Evolutionary conservation across 1,140 invertebrate genomes (phyloP), one percentile per base, ranked within the genome.

Genomic region (Branchinecta lindahli): DNA sequence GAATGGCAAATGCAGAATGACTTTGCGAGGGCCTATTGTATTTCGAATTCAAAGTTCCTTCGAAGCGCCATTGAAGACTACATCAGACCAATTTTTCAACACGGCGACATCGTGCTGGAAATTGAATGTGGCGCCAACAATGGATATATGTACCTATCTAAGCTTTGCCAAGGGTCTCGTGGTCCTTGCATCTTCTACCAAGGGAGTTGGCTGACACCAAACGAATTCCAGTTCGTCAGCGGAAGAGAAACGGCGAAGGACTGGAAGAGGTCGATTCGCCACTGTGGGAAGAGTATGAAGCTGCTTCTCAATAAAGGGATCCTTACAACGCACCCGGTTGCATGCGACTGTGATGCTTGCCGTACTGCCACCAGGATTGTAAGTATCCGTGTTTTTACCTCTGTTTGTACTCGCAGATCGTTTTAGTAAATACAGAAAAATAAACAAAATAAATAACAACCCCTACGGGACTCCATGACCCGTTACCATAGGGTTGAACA

Each of bases 161-260:
- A 77, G 72, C 74, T 82, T 45, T 79, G 79, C 70, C 79, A 80
- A 72, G 80, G 80, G 10, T 80, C 78, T 65, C 80, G 80, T 73
- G 80, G 79, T 44, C 76, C 77, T n/a, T 82, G 80, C 70, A 79
- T 82, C 61, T 75, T 74, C 8, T 81, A 78, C 71, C 75, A 81
- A 70, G 77, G 77, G 18, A 10, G 74, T 76, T 82, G 81, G 80
- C 74, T 83, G 8, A 82, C 81, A 20, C 81, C 82, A 8, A 83
- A 83, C 73, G 80, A 83, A 72, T 83, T 82, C 71, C 81, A 83
- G 74, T 79, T 76, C 68, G 77, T 82, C 15, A 81, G 79, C 71
- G 82, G 82, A 7, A 72, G 82, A 46, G 81, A 81, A 72, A 82
- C 81, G 7, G 81, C 81, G 66, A 83, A 82, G 71, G 82, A 82